These are phyloP conservation scores for Petroica traversi DNA, from an alignment of 2,113 vertebrate genomes.

Conservation along the genomic window DNA sequence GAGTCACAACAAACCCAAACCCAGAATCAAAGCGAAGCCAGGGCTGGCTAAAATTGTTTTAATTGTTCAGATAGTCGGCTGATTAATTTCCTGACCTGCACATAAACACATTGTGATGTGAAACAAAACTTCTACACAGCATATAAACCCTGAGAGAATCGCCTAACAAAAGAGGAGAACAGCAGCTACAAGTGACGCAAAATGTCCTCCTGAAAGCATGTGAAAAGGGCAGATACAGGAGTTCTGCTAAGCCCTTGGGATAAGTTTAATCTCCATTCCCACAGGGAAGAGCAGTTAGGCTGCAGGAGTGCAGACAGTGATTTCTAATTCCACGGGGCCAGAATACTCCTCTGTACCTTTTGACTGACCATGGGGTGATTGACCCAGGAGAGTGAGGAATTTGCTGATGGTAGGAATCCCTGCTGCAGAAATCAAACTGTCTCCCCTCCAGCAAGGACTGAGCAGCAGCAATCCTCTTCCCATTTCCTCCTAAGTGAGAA, in stretches of 20 bases:
- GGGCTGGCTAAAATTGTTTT: background rate
- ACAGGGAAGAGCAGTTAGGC: background rate
- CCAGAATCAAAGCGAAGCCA: background rate
- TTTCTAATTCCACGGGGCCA: background rate
- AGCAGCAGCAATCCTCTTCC: background rate
- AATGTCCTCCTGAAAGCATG: slow-evolving; percentile 21
- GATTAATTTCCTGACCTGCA: slow-evolving; percentile 51
- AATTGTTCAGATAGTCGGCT: slow-evolving; percentile 33
- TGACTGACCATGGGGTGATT: background rate
- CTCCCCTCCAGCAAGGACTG: background rate
- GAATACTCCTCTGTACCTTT: background rate
- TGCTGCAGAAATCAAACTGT: background rate
- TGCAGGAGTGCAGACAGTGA: background rate
- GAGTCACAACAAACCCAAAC: background rate
- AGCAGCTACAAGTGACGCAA: background rate
- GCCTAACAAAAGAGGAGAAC: slow-evolving; percentile 17
- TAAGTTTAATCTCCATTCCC: background rate
- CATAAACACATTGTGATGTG: slow-evolving; percentile 40
- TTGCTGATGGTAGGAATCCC: background rate
- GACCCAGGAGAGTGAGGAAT: background rate
- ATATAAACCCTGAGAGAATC: slow-evolving; percentile 42
- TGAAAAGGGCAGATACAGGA: slow-evolving; percentile 3
- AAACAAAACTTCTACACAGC: slow-evolving; percentile 15
- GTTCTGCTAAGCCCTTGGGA: slow-evolving; percentile 2
- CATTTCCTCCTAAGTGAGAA: background rate